Evolutionary conservation across 2,797 vertebrate species (phyloP).

Genomic region (Pagetopsis macropterus): DNA sequence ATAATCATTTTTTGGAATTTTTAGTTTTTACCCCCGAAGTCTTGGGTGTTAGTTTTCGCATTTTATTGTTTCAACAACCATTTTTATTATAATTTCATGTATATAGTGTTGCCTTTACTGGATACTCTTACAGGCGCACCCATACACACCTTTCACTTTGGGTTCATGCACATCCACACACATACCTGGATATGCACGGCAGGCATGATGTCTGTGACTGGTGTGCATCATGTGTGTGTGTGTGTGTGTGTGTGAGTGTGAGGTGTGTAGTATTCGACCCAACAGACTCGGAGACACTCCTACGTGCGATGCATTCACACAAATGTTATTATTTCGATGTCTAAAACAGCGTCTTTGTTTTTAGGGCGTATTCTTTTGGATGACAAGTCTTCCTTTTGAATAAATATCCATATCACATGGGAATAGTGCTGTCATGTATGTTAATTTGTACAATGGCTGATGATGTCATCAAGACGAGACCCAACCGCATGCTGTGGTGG

Average conservation of each 20-base stretch:
- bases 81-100: slow-evolving; percentile 77
- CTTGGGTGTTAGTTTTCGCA: slow-evolving; percentile 76
- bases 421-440: slow-evolving; percentile 75
- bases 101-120: slow-evolving; percentile 83
- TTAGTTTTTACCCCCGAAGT: slow-evolving; percentile 73
- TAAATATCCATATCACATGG: slow-evolving; percentile 82
- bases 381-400: slow-evolving; percentile 86
- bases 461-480: slow-evolving; percentile 77
- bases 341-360: slow-evolving; percentile 55
- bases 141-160: slow-evolving; percentile 60
- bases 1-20: slow-evolving; percentile 60
- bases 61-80: slow-evolving; percentile 66
- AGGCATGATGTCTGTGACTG: slow-evolving; percentile 67
- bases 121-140: slow-evolving; percentile 62
- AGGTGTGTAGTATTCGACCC: slow-evolving; percentile 70
- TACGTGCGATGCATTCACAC: slow-evolving; percentile 65
- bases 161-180: slow-evolving; percentile 68
- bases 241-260: slow-evolving; percentile 70
- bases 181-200: slow-evolving; percentile 68
- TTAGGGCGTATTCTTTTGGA: slow-evolving; percentile 66
- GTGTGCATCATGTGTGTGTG: slow-evolving; percentile 68
- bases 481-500: slow-evolving; percentile 66
- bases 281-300: slow-evolving; percentile 72
- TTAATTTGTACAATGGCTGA: slow-evolving; percentile 77
- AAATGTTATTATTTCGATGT: slow-evolving; percentile 60